These are phyloP conservation scores for Paracyclopina nana DNA, from an alignment of 1,140 invertebrate species.

Conservation along the genomic window DNA sequence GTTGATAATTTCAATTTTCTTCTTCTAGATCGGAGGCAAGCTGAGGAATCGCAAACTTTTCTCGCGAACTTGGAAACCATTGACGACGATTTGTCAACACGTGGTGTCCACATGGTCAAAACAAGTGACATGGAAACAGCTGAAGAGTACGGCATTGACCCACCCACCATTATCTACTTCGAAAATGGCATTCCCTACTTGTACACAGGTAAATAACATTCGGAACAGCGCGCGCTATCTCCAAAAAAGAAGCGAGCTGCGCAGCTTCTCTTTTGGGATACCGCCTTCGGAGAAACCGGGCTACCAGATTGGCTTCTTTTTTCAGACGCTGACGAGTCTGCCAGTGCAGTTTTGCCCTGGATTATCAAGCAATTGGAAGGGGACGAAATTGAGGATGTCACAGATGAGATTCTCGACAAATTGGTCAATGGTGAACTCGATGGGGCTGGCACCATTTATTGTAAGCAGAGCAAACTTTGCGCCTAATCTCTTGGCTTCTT, in stretches of 20 bases:
- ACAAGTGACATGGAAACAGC: slow-evolving; percentile 44
- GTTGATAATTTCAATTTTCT: no score
- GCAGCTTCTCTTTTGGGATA: no score
- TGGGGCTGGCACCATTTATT: slow-evolving; percentile 62
- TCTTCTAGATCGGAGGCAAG: slow-evolving; percentile 62
- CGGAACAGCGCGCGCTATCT: no score
- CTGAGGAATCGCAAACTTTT: slow-evolving; percentile 61
- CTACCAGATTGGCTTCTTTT: background rate
- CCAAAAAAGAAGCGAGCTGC: no score
- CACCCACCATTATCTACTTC: slow-evolving; percentile 74
- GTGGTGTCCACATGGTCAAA: slow-evolving; percentile 69
- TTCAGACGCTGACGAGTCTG: slow-evolving; percentile 67
- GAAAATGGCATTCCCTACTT: slow-evolving; percentile 78
- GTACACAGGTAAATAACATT: slow-evolving; percentile 78
- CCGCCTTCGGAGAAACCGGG: no score
- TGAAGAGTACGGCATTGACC: slow-evolving; percentile 55
- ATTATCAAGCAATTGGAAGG: slow-evolving; percentile 60
- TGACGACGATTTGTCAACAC: slow-evolving; percentile 71
- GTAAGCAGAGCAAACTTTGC: slow-evolving; percentile 36
- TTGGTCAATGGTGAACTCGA: slow-evolving; percentile 64
- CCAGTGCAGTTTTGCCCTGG: slow-evolving; percentile 76
- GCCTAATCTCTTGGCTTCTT: background rate
- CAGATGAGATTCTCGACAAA: slow-evolving; percentile 75
- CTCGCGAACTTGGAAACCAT: slow-evolving; percentile 79
- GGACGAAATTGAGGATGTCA: slow-evolving; percentile 87